Base-by-base conservation (phyloP, 1,140 invertebrate species). In the Diachasma alloeum region DNA sequence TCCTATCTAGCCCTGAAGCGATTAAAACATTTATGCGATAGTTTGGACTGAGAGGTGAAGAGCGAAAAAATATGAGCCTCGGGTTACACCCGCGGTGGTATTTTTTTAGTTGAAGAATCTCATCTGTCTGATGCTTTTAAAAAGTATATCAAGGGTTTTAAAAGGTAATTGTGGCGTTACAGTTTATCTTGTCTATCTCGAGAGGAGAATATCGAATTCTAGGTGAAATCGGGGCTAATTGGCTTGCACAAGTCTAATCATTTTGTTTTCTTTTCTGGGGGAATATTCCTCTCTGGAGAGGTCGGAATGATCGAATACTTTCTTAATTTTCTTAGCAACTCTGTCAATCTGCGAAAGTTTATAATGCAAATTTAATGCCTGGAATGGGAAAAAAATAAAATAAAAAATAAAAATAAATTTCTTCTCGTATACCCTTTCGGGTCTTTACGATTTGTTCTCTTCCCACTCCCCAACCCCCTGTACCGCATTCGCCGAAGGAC, bases 21-120 rank as follows among this genome's bases (percentile, higher is more conserved):
- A 74, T 68, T 74, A 74, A 74, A 74, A 74, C 59, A 53, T 74
- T 74, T 74, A 68, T 44, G 24, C 63, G 9, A 26, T 24, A 67
- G 59, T 63, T 63, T 63, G 24, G 59, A 24, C 24, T 26, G 59
- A 63, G 24, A 63, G 22, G 24, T 10, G 24, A 15, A 63, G 59
- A 26, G 22, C 4, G 24, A 26, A 31, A 24, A 31, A 63, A 31
- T 26, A 63, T 19, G 22, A 63, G 59, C 59, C 24, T 63, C 22
- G 4, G 22, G 59, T 26, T 10, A 63, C 15, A 31, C 59, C 59
- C 59, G 19, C 19, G 59, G 59, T 63, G 19, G 4, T 63, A 26
- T 63, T 63, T 63, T 63, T 63, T 63, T 63, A 63, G 24, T 1
- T 63, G 24, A 63, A 63, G 59, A 63, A 63, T 63, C 59, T 63